Evolutionary conservation across 2,888 invertebrate species (phyloP).

Genomic region (Stegana nigrithorax): DNA sequence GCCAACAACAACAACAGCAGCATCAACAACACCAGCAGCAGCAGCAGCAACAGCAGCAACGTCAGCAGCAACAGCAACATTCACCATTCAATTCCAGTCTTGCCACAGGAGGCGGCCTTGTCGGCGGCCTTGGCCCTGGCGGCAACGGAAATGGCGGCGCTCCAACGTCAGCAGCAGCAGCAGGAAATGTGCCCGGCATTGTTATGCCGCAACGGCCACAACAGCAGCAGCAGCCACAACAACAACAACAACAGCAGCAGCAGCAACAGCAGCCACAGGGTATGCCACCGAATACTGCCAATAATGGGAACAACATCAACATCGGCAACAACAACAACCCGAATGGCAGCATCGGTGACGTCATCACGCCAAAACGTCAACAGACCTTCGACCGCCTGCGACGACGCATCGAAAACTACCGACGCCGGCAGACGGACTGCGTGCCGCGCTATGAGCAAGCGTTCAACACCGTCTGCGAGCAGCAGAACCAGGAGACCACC

Average conservation of each 20-base stretch:
- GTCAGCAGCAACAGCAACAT: slow-evolving; percentile 43
- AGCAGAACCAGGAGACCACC: slow-evolving; percentile 89
- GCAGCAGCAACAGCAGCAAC: slow-evolving; percentile 31
- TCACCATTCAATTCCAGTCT: slow-evolving; percentile 59
- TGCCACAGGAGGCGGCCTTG: slow-evolving; percentile 54
- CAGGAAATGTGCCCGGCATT: background rate
- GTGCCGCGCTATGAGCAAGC: slow-evolving; percentile 90
- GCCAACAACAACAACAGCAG: slow-evolving; percentile 47
- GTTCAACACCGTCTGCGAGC: slow-evolving; percentile 88
- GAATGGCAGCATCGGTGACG: slow-evolving; percentile 68
- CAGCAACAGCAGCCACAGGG: background rate
- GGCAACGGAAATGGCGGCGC: slow-evolving; percentile 62
- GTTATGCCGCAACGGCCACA: slow-evolving; percentile 20
- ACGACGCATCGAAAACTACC: slow-evolving; percentile 88
- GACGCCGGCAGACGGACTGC: slow-evolving; percentile 86
- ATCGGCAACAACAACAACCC: background rate
- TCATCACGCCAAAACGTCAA: slow-evolving; percentile 82
- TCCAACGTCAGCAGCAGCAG: slow-evolving; percentile 44
- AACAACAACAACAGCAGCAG: background rate
- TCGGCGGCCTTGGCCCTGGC: slow-evolving; percentile 62
- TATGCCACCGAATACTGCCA: background rate
- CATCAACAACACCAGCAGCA: slow-evolving; percentile 35
- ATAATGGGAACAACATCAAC: background rate
- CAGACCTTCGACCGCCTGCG: slow-evolving; percentile 88
- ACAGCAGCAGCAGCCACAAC: background rate